Percentiles rank a stretch among this genome's conserved stretches.
Evolutionary conservation across 2,113 vertebrate genomes (phyloP).

Genomic region (Phylloscopus trochiloides): DNA sequence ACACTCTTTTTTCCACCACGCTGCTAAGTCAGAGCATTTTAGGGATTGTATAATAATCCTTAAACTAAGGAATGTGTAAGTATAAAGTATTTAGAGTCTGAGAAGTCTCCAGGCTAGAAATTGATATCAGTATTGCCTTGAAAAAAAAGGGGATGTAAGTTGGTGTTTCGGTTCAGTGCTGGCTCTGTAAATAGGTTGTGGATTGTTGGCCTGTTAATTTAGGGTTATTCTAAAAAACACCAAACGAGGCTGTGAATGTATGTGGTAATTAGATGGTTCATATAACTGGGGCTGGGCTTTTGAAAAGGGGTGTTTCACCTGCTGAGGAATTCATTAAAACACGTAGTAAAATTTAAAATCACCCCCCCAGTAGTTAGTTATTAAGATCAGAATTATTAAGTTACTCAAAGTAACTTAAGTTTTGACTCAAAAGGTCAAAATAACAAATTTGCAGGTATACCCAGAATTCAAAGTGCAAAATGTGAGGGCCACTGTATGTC

Average conservation of each 20-base stretch:
- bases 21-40: background rate
- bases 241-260: background rate
- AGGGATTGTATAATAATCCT: background rate
- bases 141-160: background rate
- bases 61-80: background rate
- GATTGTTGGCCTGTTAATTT: background rate
- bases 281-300: background rate
- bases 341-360: background rate
- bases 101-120: background rate
- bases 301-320: background rate
- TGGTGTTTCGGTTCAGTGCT: background rate
- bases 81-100: background rate
- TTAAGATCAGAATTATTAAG: background rate
- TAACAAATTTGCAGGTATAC: background rate
- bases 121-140: background rate
- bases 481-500: background rate
- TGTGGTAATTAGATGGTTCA: background rate
- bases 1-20: background rate
- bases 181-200: background rate
- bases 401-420: background rate
- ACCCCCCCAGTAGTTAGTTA: background rate
- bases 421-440: background rate
- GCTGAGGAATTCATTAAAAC: background rate
- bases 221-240: background rate
- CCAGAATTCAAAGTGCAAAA: background rate